Evolutionary conservation across 2,797 vertebrate species (phyloP).

Genomic region (Sebastes cheni): DNA sequence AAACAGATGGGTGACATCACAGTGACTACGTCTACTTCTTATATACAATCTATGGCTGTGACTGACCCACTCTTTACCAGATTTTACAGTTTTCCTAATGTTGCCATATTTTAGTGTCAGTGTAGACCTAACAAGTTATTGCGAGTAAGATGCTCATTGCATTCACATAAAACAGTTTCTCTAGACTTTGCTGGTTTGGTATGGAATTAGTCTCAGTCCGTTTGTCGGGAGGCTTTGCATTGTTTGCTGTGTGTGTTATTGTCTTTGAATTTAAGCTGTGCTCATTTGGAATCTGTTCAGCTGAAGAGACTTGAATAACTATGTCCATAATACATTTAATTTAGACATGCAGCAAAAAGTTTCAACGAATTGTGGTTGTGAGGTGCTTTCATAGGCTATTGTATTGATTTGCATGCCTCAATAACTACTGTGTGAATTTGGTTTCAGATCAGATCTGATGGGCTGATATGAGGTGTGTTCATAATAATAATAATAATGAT

Average conservation of each 20-base stretch:
- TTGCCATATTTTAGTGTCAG: not conserved
- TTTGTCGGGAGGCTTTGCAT: constrained; percentile 7
- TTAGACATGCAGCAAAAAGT: not conserved
- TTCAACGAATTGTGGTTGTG: not conserved
- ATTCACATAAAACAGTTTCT: not conserved
- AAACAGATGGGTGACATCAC: no score
- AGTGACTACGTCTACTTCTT: no score
- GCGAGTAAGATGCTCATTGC: not conserved
- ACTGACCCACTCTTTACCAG: not conserved
- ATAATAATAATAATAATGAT: no score
- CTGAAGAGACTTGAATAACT: not conserved
- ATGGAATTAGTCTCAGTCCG: not conserved
- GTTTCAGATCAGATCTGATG: not conserved
- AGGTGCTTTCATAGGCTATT: not conserved
- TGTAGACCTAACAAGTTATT: not conserved
- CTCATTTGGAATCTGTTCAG: not conserved
- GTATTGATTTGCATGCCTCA: not conserved
- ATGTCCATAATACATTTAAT: not conserved
- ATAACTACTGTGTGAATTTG: not conserved
- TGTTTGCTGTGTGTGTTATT: not conserved
- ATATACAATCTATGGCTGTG: no score
- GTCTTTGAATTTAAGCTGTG: not conserved
- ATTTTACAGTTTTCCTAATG: not conserved
- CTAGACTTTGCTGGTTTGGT: not conserved
- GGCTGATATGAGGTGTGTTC: not conserved